Percentiles rank a stretch among this genome's conserved stretches.
Evolutionary conservation across 2,888 invertebrate species (phyloP).

Genomic region (Apodemia duryi): DNA sequence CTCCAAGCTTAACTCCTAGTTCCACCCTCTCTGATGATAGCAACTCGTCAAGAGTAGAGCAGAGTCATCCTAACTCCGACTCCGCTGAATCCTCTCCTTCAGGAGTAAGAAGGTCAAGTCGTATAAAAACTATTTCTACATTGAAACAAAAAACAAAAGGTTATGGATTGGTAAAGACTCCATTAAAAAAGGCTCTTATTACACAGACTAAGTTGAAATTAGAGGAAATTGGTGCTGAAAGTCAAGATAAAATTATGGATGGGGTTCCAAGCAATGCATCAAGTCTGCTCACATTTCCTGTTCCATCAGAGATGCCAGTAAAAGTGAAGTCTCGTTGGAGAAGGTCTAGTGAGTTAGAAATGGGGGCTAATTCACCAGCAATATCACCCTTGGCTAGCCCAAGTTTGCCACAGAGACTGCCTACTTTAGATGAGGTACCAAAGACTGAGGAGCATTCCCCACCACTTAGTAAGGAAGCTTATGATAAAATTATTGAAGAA

Average conservation of each 20-base stretch:
- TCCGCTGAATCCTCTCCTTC: constrained; percentile 72
- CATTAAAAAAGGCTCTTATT: constrained; percentile 67
- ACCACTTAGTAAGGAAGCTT: constrained; percentile 59
- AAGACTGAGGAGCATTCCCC: constrained; percentile 38
- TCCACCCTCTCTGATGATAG: constrained; percentile 70
- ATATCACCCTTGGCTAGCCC: constrained; percentile 64
- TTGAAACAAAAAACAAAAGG: constrained; percentile 83
- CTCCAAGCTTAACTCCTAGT: constrained; percentile 68
- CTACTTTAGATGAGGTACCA: constrained; percentile 45
- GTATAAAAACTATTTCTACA: constrained; percentile 87
- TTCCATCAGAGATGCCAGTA: constrained; percentile 82
- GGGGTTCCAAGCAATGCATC: constrained; percentile 44
- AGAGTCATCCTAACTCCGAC: constrained; percentile 57
- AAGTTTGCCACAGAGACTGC: constrained; percentile 49
- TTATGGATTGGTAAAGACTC: constrained; percentile 81
- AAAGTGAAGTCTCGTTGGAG: constrained; percentile 90
- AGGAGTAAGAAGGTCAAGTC: constrained; percentile 85
- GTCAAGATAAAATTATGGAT: constrained; percentile 59
- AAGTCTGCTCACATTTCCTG: constrained; percentile 63
- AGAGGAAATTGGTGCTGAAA: constrained; percentile 81
- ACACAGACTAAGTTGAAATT: constrained; percentile 74
- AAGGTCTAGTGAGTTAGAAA: constrained; percentile 86
- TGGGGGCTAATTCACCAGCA: constrained; percentile 71
- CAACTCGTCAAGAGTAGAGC: constrained; percentile 64
- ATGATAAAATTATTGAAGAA: constrained; percentile 72